Percentiles rank a stretch among this genome's conserved stretches.
Evolutionary conservation across 2,888 invertebrate species (phyloP).

Genomic region (Epirrhoe alternata): DNA sequence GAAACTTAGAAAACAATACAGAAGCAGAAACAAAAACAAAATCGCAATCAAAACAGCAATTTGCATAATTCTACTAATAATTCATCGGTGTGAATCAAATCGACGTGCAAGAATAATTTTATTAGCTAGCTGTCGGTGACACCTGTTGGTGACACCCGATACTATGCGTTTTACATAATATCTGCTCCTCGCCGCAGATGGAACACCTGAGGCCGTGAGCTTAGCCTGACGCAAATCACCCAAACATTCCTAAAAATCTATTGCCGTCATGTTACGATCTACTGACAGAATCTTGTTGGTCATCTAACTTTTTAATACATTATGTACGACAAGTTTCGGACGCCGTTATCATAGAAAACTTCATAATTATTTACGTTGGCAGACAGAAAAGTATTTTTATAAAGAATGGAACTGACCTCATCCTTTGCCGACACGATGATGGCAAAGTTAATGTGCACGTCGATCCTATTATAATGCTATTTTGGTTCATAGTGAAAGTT

Average conservation of each 20-base stretch:
- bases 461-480: background rate
- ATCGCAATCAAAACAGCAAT: constrained; percentile 3
- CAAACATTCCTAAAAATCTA: constrained; percentile 3
- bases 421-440: background rate
- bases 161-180: constrained; percentile 70
- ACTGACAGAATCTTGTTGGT: constrained; percentile 1
- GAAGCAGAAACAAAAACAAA: constrained; percentile 20
- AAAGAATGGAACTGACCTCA: background rate
- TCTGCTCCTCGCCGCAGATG: constrained; percentile 55
- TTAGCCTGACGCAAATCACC: constrained; percentile 41
- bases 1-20: background rate
- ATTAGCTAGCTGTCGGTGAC: constrained; percentile 59
- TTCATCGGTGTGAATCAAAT: constrained; percentile 41
- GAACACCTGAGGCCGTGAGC: constrained; percentile 53
- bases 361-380: background rate
- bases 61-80: constrained; percentile 6
- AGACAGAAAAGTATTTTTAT: background rate
- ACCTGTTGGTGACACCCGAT: constrained; percentile 71
- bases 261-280: background rate
- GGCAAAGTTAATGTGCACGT: background rate
- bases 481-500: background rate
- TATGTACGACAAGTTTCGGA: background rate
- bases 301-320: too few relatives aligned
- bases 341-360: background rate
- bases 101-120: constrained; percentile 58